Evolutionary conservation across 2,113 vertebrate genomes (phyloP).

Genomic region (Lepus europaeus): DNA sequence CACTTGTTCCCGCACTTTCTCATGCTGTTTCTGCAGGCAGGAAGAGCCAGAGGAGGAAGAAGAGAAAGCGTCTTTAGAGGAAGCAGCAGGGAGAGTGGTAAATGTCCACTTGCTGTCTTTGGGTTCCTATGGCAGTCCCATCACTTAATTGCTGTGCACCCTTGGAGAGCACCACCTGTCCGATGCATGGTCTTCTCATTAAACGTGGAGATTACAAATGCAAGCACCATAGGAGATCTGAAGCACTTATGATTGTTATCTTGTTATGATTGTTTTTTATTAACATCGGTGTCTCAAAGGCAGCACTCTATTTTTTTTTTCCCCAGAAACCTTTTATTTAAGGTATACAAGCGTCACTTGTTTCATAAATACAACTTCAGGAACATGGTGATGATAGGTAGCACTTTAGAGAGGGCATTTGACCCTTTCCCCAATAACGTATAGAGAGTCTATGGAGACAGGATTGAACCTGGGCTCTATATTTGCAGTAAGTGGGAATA

Average conservation of each 20-base stretch:
- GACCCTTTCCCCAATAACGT: not conserved
- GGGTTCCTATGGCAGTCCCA: not conserved
- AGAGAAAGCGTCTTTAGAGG: not conserved
- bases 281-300: not conserved
- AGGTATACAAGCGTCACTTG: too few species aligned
- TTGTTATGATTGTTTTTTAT: not conserved
- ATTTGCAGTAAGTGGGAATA: slow-evolving; percentile 19
- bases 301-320: too few species aligned
- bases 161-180: not conserved
- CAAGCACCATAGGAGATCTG: not conserved
- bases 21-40: slow-evolving; percentile 86
- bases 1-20: slow-evolving; percentile 86
- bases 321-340: too few species aligned
- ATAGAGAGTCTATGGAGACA: not conserved
- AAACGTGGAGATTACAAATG: not conserved
- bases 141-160: not conserved
- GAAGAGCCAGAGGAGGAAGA: not conserved
- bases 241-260: not conserved
- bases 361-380: too few species aligned
- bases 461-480: not conserved
- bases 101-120: not conserved
- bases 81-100: not conserved
- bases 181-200: not conserved
- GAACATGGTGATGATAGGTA: not conserved
- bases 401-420: not conserved